Base-by-base conservation (phyloP, 2,113 vertebrate genomes). In the Microcebus ravelobensis region DNA sequence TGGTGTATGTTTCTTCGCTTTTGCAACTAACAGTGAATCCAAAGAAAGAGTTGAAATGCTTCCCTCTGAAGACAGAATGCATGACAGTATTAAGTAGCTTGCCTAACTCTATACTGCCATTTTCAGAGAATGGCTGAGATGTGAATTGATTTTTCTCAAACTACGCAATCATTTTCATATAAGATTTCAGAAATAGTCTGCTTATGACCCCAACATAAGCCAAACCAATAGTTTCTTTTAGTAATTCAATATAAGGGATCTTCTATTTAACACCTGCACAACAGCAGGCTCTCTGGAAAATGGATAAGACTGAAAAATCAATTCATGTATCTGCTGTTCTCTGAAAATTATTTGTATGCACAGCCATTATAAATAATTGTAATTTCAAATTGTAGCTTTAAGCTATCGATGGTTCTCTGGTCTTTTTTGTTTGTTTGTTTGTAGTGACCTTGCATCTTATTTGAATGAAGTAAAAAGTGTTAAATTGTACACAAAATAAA, bases 211-310 rank as follows among this genome's bases (percentile, higher is more conserved):
- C n/a, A 83, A 55, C 48, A 18, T 29, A 59, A 85, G n/a, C 9
- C 23, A 84, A 63, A 71, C 15, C 15, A 77, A 15, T n/a, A 67
- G 42, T 71, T 92, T 90, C 48, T 83, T 42, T 83, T 45, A 39
- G 25, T 65, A 70, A 90, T 70, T 87, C 74, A 48, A 84, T 87
- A 50, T 63, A 65, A 84, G 74, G 55, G 27, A 73, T 18, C 27
- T 50, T 96, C 83, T 76, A 29, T 70, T 87, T 92, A 77, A 68
- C 15, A 55, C 45, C 18, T 52, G 57, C 5, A 12, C 91, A 79
- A 79, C 31, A 39, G 45, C 55, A 73, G 45, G 42, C 48, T 94
- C 34, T 88, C 76, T 81, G 63, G 74, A 93, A 96, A 87, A 79
- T 25, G 25, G 61, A 17, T 63, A 76, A 59, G 21, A 61, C 31